Base-by-base conservation (phyloP, 2,113 vertebrate species). In the Tragelaphus buxtoni region DNA sequence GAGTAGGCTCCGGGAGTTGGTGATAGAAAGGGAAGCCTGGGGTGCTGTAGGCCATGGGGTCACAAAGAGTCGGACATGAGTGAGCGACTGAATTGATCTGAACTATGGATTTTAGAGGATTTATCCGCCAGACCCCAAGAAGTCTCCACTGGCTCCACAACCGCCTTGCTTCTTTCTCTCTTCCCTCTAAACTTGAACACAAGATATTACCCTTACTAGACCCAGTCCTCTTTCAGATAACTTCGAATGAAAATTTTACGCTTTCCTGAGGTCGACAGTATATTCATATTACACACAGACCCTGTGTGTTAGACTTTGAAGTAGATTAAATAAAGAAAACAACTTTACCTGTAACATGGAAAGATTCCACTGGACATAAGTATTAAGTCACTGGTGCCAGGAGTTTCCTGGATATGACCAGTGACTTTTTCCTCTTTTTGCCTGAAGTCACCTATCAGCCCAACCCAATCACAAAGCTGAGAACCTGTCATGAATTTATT, bases 401-500 rank as follows among this genome's bases (percentile, higher is more conserved):
- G 61, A 47, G 81, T 28, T 39, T 32, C n/a, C 76, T 47, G n/a
- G n/a, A n/a, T 11, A 13, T 22, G n/a, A n/a, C 24, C 7, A 13
- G 69, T 74, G 26, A 47, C 28, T 9, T 61, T 60, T 32, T 63
- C 18, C 14, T 81, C 72, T 39, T 90, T 55, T 42, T 26, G n/a
- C 39, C 30, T 30, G 51, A 90, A 35, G 24, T 35, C 61, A 39
- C 49, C 28, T 45, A 63, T 81, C 49, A 76, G 22, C 32, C 32
- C 42, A 42, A 8, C 32, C 32, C 20, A 84, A 30, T 1, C 32
- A 87, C 20, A 7, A 47, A 39, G 39, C 65, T 20, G 63, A 87
- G 87, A 39, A 79, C 39, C 30, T 58, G 81, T 20, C 60, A 55
- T 42, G 26, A 84, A 58, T 47, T 90, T 13, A 88, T 69, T 92